A percentile compares a stretch with the other conserved stretches of the same genome.
Conservation (phyloP, 2,888 invertebrate species). For the Nephrotoma guestfalica region DNA sequence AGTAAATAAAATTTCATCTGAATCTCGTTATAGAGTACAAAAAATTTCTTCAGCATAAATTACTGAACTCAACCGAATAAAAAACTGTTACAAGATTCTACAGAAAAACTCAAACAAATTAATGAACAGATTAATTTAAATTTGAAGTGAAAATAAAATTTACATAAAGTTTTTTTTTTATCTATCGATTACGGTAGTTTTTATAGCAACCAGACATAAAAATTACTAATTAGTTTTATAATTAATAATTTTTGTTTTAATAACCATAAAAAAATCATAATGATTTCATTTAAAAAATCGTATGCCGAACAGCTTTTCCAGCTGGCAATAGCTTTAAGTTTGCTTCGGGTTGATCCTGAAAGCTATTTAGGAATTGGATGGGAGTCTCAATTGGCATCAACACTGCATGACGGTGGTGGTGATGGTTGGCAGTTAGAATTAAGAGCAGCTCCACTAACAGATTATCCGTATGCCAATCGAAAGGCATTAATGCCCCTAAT, state of each 20-base stretch:
- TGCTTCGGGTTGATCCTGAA: conserved; percentile 62
- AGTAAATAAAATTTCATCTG: neutral
- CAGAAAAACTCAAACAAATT: neutral
- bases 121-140: neutral
- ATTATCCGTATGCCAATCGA: conserved; percentile 30
- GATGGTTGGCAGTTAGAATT: conserved; percentile 31
- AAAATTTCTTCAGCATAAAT: neutral
- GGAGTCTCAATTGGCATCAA: conserved; percentile 26
- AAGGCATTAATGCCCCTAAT: conserved; percentile 33
- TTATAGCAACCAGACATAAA: neutral
- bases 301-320: conserved; percentile 70
- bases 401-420: conserved; percentile 25
- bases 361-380: conserved; percentile 45
- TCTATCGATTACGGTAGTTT: neutral
- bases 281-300: conserved; percentile 71
- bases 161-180: neutral
- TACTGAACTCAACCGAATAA: neutral
- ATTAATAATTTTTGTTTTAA: neutral
- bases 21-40: neutral
- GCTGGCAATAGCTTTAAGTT: conserved; percentile 63
- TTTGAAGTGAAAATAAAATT: neutral
- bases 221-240: neutral
- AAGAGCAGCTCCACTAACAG: conserved; percentile 26
- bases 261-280: conserved; percentile 23
- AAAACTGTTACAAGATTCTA: neutral